Percentiles rank a stretch among this genome's conserved stretches.
These are phyloP conservation scores for Ceuthmochares aereus DNA, from an alignment of 2,113 vertebrate genomes.

Conservation along the genomic window DNA sequence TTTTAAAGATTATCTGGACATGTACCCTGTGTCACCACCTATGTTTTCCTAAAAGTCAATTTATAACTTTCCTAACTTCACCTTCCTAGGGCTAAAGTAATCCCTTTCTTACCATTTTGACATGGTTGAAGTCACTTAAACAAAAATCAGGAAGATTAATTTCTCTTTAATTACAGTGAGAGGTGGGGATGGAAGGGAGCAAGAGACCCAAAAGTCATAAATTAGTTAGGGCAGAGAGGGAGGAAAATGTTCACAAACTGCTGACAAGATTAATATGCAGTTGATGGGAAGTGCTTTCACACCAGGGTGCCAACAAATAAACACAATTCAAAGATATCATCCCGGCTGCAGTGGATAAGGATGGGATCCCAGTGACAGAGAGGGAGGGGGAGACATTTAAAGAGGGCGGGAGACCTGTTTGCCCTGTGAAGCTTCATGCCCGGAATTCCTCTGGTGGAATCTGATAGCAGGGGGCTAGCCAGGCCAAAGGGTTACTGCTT, in stretches of 20 bases:
- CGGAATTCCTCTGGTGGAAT: constrained; percentile 77
- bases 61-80: not conserved
- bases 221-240: constrained; percentile 69
- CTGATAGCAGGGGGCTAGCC: not conserved
- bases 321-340: constrained; percentile 90
- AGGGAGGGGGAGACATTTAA: not conserved
- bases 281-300: constrained; percentile 89
- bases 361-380: constrained; percentile 47
- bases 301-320: constrained; percentile 95
- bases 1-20: not conserved
- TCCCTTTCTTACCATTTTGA: not conserved
- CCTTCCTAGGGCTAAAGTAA: not conserved
- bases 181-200: constrained; percentile 34
- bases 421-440: constrained; percentile 70
- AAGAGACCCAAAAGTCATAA: constrained; percentile 67
- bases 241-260: constrained; percentile 77
- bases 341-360: constrained; percentile 43
- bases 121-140: not conserved
- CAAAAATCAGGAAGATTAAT: not conserved
- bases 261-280: constrained; percentile 94
- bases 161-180: constrained; percentile 32
- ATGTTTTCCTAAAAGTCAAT: not conserved
- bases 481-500: constrained; percentile 42
- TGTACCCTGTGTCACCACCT: not conserved
- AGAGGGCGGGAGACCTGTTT: not conserved